phyloP scores from a whole-genome alignment of 2,888 invertebrate species.

The Trissolcus japonicus region DNA sequence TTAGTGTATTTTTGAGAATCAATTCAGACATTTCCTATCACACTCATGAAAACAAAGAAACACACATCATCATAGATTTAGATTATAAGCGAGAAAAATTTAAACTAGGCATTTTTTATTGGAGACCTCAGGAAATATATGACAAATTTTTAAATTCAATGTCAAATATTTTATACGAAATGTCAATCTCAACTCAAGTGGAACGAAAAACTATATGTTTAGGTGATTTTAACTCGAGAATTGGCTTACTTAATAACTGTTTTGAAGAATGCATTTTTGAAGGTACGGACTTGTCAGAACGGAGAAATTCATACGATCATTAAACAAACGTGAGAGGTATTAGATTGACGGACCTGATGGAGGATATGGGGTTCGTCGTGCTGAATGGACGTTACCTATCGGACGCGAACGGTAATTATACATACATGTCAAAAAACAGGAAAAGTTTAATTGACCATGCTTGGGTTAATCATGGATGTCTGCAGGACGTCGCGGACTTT shows the following conservation, averaged over 20 bases:
- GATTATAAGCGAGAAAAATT: not conserved
- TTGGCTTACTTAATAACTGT: not conserved
- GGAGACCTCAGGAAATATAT: slow-evolving; percentile 6
- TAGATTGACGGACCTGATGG: not conserved
- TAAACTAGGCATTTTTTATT: slow-evolving; percentile 2
- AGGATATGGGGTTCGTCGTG: not conserved
- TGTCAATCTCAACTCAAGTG: too few relatives aligned
- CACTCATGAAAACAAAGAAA: not conserved
- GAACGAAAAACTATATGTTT: slow-evolving; percentile 2
- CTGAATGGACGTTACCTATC: too few relatives aligned
- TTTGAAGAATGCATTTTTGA: slow-evolving; percentile 8
- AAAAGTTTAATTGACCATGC: too few relatives aligned
- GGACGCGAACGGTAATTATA: too few relatives aligned
- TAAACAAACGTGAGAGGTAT: not conserved
- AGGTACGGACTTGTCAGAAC: not conserved
- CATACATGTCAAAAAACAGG: too few relatives aligned
- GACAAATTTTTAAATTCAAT: not conserved
- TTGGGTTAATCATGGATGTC: too few relatives aligned
- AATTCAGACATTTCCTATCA: not conserved
- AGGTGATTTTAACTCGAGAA: slow-evolving; percentile 8
- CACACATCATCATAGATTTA: slow-evolving; percentile 3
- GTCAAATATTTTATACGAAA: slow-evolving; percentile 3
- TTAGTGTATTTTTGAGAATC: slow-evolving; percentile 8
- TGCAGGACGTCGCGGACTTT: too few relatives aligned
- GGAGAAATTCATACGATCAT: not conserved